These are phyloP conservation scores for Gryon sp. DNA, from an alignment of 1,140 invertebrate species.

Conservation along the genomic window DNA sequence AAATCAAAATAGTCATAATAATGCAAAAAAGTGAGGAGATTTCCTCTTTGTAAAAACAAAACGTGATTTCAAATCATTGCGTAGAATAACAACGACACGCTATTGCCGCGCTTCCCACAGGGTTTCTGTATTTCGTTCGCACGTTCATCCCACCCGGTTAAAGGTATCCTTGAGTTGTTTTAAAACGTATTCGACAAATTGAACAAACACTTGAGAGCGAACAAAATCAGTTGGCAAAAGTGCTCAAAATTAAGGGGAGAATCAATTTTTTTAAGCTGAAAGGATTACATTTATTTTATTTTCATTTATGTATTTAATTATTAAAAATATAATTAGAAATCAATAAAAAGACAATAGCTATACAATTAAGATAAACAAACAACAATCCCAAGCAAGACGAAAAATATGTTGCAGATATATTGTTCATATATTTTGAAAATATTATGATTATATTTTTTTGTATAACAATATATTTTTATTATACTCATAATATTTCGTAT, in stretches of 20 bases:
- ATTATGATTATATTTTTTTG: too few relatives aligned
- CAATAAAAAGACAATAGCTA: not conserved
- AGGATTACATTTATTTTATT: too few relatives aligned
- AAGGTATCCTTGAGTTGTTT: constrained; percentile 20
- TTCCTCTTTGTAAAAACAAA: constrained; percentile 47
- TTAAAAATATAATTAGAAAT: too few relatives aligned
- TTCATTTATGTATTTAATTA: too few relatives aligned
- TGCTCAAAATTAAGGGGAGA: too few relatives aligned
- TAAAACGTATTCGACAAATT: constrained; percentile 26
- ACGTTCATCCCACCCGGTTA: constrained; percentile 6
- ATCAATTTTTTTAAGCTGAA: not conserved
- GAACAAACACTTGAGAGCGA: constrained; percentile 28
- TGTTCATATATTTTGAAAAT: too few relatives aligned
- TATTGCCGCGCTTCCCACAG: constrained; percentile 33
- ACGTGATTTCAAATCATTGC: constrained; percentile 52
- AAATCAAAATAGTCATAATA: constrained; percentile 5
- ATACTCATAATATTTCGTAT: too few relatives aligned
- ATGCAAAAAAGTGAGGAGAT: too few relatives aligned
- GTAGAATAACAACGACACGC: constrained; percentile 27
- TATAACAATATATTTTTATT: too few relatives aligned
- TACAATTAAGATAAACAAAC: not conserved
- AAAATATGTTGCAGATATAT: too few relatives aligned
- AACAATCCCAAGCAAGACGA: too few relatives aligned
- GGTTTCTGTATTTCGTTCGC: constrained; percentile 14
- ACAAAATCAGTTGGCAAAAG: not conserved